A percentile compares a stretch with the other conserved stretches of the same genome.
phyloP scores from a whole-genome alignment of 2,797 vertebrate genomes.

The Cossypha heuglini region DNA sequence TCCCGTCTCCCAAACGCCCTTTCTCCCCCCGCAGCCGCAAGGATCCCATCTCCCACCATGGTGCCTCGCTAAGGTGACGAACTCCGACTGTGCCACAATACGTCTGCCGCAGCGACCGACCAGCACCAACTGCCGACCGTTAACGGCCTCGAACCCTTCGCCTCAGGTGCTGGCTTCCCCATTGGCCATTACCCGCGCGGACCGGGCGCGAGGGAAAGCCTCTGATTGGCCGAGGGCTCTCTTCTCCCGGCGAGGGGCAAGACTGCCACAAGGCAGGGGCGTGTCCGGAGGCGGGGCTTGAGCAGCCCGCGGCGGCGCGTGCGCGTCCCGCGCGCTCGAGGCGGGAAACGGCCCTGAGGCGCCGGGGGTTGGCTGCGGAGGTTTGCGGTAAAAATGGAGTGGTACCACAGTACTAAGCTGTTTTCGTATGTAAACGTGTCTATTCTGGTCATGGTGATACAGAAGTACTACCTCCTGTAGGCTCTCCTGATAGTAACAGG shows the following conservation, averaged over 20 bases:
- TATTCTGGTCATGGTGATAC: not conserved
- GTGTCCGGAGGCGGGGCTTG: fast-evolving
- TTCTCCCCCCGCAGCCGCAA: not conserved
- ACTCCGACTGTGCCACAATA: fast-evolving
- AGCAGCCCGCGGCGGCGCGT: fast-evolving
- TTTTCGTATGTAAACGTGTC: not conserved
- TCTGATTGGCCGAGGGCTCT: not conserved
- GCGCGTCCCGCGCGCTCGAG: fast-evolving
- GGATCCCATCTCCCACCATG: conserved; percentile 21
- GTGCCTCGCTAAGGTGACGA: not conserved
- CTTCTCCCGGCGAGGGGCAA: fast-evolving
- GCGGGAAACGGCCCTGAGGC: fast-evolving
- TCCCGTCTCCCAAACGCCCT: not conserved
- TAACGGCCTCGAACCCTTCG: not conserved
- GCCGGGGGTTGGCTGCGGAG: no score
- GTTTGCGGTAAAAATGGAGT: no score
- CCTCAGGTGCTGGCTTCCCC: not conserved
- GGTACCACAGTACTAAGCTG: not conserved
- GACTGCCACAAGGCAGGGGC: fast-evolving
- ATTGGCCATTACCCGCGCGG: not conserved
- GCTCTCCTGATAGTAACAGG: no score
- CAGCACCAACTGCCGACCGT: not conserved
- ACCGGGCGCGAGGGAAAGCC: not conserved
- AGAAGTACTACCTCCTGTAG: no score
- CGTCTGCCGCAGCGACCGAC: fast-evolving